Evolutionary conservation across 2,113 vertebrate species (phyloP).

Genomic region (Myodes glareolus): DNA sequence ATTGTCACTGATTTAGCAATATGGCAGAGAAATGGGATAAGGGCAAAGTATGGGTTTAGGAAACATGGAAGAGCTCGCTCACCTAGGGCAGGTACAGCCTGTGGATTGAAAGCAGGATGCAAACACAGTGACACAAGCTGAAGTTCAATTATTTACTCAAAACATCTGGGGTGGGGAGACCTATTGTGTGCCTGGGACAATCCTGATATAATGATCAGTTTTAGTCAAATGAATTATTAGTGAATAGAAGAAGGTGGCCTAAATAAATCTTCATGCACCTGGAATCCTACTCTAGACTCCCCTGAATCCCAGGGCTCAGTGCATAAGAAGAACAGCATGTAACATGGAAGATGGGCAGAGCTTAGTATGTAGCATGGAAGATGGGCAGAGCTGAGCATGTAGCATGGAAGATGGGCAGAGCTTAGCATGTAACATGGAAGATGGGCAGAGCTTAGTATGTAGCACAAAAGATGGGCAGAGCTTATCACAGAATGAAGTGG

Average conservation of each 20-base stretch:
- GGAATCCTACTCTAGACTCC: not conserved
- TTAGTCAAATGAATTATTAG: not conserved
- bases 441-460: too few species aligned
- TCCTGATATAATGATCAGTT: not conserved
- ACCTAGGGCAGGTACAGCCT: not conserved
- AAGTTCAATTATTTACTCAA: not conserved
- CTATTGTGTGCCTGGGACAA: not conserved
- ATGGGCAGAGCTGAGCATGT: too few species aligned
- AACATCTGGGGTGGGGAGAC: not conserved
- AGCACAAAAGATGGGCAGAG: not conserved
- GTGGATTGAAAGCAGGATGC: not conserved
- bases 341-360: not conserved
- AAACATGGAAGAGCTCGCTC: not conserved
- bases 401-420: not conserved
- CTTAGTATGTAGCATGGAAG: too few species aligned
- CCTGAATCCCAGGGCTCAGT: not conserved
- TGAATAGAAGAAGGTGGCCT: not conserved
- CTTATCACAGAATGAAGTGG: too few species aligned
- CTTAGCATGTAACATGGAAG: too few species aligned
- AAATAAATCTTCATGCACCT: not conserved
- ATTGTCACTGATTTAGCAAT: not conserved
- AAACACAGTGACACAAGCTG: not conserved
- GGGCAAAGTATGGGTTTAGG: not conserved
- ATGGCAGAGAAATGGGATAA: not conserved
- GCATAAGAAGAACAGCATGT: not conserved